A percentile compares a stretch with the other conserved stretches of the same genome.
Conservation (phyloP, 2,888 invertebrate species). For the Apoda limacodes region DNA sequence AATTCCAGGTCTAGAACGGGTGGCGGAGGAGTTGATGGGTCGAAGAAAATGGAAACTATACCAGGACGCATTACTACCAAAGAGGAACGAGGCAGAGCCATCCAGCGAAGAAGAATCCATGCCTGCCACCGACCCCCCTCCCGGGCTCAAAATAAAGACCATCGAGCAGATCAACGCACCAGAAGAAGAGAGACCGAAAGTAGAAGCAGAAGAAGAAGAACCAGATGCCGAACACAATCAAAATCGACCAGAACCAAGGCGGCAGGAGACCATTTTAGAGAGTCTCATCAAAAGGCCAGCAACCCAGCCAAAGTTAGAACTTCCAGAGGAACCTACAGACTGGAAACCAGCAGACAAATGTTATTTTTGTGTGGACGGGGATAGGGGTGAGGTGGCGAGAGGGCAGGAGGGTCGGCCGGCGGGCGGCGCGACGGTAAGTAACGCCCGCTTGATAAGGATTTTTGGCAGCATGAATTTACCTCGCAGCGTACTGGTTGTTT, state of each 20-base stretch:
- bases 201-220: slow-evolving; percentile 15
- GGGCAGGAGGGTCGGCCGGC: slow-evolving; percentile 28
- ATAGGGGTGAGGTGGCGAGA: slow-evolving; percentile 29
- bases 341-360: slow-evolving; percentile 89
- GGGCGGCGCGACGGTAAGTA: slow-evolving; percentile 33
- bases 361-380: slow-evolving; percentile 78
- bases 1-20: slow-evolving; percentile 90
- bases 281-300: slow-evolving; percentile 61
- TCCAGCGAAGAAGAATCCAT: slow-evolving; percentile 60
- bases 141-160: slow-evolving; percentile 63
- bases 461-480: slow-evolving; percentile 18
- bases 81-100: slow-evolving; percentile 48
- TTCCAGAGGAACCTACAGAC: slow-evolving; percentile 69
- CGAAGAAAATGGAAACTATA: slow-evolving; percentile 96
- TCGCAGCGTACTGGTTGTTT: no score
- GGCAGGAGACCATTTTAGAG: slow-evolving; percentile 66
- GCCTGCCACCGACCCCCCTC: slow-evolving; percentile 58
- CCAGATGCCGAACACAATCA: slow-evolving; percentile 7
- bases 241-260: slow-evolving; percentile 32
- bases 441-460: slow-evolving; percentile 14
- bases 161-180: slow-evolving; percentile 65
- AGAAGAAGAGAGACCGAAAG: slow-evolving; percentile 36
- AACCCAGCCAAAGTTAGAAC: slow-evolving; percentile 54
- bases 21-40: slow-evolving; percentile 97
- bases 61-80: slow-evolving; percentile 78